Base-by-base conservation (phyloP, 2,113 vertebrate genomes). In the Myotis brandtii region DNA sequence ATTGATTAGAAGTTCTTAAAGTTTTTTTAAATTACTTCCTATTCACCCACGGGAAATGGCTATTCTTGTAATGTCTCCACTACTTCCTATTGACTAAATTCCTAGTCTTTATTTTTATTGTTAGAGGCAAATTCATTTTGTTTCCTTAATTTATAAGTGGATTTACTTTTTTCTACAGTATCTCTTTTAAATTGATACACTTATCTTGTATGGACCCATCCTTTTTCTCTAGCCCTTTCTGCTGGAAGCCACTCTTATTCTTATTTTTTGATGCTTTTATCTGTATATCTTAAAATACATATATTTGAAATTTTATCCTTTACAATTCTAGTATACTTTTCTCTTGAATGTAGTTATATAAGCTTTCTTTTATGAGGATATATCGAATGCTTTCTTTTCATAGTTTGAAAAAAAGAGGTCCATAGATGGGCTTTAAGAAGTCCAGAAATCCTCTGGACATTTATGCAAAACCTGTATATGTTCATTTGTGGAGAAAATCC, bases 331-430 rank as follows among this genome's bases (percentile, higher is more conserved):
- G 9, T 90, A 80, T 69, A 85, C 50, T 87, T 93, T 94, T 93
- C n/a, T 81, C 59, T 95, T 92, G 70, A 43, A 91, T 95, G 46
- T 75, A 86, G 56, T 89, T 79, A 94, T 37, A 66, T 93, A 86
- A 87, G 73, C 50, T 93, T 91, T 93, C 56, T 93, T 95, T 96
- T 75, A 89, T 88, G 76, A 96, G 54, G 93, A 81, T 43, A 91
- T 79, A 86, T 30, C 86, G 72, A 90, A 76, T 89, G 67, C 50
- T 93, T 92, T 87, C 52, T 97, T 95, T 98, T 95, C 94, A 73
- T 81, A 81, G 69, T 81, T 83, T 43, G 46, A 84, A 66, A 94
- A 85, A 85, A 59, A 79, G 77, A 76, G 27, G 59, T 73, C 76
- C 56, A 79, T 84, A 89, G 90, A 64, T 88, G 70, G n/a, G 40